phyloP scores from a whole-genome alignment of 2,113 vertebrate genomes.

The Cranoglanis bouderius region DNA sequence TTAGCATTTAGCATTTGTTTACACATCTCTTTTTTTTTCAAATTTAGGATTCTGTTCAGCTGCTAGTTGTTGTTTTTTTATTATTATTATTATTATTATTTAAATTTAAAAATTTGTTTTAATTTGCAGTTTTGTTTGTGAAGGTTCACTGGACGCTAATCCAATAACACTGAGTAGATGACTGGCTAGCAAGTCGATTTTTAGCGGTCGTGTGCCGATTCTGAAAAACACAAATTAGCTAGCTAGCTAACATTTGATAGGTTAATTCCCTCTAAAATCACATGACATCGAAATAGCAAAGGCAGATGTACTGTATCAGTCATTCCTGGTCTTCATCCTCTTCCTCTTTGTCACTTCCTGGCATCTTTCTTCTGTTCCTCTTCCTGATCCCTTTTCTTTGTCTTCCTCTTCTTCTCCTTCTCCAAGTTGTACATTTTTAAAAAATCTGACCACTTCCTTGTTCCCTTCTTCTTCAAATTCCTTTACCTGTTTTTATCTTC shows the following conservation, averaged over 20 bases:
- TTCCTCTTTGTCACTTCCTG: background rate
- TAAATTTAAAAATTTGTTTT: no score
- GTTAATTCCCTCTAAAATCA: background rate
- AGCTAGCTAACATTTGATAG: background rate
- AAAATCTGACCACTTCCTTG: background rate
- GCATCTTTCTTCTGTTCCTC: background rate
- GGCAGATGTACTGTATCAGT: background rate
- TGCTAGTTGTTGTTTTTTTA: background rate
- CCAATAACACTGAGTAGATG: background rate
- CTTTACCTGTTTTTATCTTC: background rate
- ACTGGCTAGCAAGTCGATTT: background rate
- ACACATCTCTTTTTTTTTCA: background rate
- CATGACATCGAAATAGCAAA: background rate
- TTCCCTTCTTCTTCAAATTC: background rate
- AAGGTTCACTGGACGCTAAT: background rate
- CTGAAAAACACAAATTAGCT: background rate
- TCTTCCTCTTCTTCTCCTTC: background rate
- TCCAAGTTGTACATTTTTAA: background rate
- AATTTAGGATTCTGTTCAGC: background rate
- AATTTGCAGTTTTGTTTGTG: background rate
- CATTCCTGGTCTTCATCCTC: background rate
- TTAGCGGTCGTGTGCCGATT: background rate
- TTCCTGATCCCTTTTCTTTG: background rate
- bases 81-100: no score
- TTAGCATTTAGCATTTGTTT: slow-evolving; percentile 4